Evolutionary conservation across 2,113 vertebrate species (phyloP).

Genomic region (Hippocampus barbouri): DNA sequence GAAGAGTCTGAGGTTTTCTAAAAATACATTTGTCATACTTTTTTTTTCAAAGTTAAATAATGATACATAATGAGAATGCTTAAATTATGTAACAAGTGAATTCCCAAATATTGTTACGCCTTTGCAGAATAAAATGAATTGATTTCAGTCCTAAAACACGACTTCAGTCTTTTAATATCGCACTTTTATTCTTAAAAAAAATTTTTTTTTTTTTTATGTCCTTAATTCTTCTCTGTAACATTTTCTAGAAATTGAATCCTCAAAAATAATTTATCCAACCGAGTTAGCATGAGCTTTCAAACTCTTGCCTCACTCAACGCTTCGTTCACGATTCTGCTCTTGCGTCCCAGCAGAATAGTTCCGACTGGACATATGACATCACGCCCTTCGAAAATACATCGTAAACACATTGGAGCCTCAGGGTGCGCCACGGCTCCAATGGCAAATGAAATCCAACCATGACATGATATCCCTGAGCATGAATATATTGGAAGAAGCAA

Average conservation of each 20-base stretch:
- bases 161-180: no score
- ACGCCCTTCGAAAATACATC: neutral
- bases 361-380: neutral
- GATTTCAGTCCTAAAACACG: no score
- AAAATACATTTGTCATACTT: no score
- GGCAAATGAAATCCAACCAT: conserved; percentile 22
- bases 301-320: neutral
- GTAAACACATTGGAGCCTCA: conserved; percentile 2
- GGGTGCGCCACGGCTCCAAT: conserved; percentile 14
- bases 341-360: neutral
- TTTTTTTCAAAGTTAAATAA: no score
- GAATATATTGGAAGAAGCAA: neutral
- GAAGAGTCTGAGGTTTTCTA: no score
- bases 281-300: neutral
- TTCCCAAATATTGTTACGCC: no score
- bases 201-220: no score
- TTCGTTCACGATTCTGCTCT: neutral
- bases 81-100: no score
- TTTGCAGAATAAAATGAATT: no score
- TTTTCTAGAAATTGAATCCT: neutral
- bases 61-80: no score
- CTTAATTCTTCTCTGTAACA: neutral
- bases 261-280: neutral
- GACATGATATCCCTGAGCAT: conserved; percentile 4
- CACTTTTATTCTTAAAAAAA: no score